Evolutionary conservation across 2,888 invertebrate species (phyloP).

Genomic region (Ophion costatus): DNA sequence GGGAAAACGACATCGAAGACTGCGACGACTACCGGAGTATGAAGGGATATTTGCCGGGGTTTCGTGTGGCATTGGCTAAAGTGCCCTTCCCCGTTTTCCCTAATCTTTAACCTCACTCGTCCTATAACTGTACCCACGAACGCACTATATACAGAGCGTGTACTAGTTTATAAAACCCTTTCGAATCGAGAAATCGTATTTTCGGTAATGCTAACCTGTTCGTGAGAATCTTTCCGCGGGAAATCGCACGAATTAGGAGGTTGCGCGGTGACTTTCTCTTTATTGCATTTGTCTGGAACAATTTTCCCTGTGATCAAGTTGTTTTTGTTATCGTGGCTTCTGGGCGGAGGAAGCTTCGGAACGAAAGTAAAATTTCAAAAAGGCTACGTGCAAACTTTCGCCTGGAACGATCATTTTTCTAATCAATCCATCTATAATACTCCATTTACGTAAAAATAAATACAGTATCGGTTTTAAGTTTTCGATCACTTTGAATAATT

Average conservation of each 20-base stretch:
- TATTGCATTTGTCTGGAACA: background rate
- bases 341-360: too few species aligned
- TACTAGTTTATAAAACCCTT: conserved; percentile 31
- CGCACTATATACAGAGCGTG: conserved; percentile 9
- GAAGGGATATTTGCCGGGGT: conserved; percentile 67
- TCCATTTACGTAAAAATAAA: too few species aligned
- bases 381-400: too few species aligned
- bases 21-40: conserved; percentile 38
- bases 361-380: too few species aligned
- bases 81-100: conserved; percentile 73
- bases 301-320: too few species aligned
- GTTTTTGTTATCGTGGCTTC: too few species aligned
- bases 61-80: conserved; percentile 73
- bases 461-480: too few species aligned
- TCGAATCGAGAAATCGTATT: background rate
- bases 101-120: conserved; percentile 72
- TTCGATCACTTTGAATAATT: too few species aligned
- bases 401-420: too few species aligned
- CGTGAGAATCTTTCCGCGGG: background rate
- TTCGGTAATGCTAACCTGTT: too few species aligned
- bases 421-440: too few species aligned
- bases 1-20: conserved; percentile 54
- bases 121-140: conserved; percentile 16
- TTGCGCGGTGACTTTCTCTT: background rate
- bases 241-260: background rate